A percentile compares a stretch with the other conserved stretches of the same genome.
Conservation (phyloP, 2,113 vertebrate species). For the Pyxicephalus adspersus region DNA sequence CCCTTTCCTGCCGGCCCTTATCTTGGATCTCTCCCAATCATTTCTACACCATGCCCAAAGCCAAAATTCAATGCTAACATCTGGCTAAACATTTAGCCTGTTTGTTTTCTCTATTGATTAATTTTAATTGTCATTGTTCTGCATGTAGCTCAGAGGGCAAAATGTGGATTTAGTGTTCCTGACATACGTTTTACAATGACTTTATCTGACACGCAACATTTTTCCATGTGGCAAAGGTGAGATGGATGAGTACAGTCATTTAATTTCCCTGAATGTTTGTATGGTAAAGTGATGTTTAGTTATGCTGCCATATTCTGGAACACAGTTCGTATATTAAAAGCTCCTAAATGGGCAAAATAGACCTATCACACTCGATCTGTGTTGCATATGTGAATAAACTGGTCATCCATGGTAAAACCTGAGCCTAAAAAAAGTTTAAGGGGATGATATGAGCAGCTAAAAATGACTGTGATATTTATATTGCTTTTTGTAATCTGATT, state of each 20-base stretch:
- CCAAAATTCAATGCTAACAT: constrained; percentile 38
- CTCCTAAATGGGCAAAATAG: no score
- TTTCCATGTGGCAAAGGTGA: not conserved
- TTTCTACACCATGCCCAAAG: constrained; percentile 27
- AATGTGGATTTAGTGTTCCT: constrained; percentile 6
- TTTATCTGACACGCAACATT: constrained; percentile 12
- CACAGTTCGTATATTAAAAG: no score
- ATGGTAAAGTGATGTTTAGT: no score
- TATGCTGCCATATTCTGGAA: no score
- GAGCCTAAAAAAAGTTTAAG: no score
- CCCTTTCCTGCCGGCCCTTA: constrained; percentile 16
- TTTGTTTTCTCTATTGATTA: constrained; percentile 46
- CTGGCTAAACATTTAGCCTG: constrained; percentile 29
- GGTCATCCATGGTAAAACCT: no score
- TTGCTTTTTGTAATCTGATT: no score
- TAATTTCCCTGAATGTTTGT: not conserved
- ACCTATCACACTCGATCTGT: no score
- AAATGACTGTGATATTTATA: no score
- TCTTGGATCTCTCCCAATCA: constrained; percentile 40
- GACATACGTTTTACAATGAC: not conserved
- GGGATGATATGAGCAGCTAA: no score
- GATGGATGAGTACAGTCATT: not conserved
- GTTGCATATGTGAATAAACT: no score
- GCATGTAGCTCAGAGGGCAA: not conserved
- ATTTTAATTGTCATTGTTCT: constrained; percentile 16